Conservation (phyloP, 2,888 invertebrate species). For the Trachelus tabidus region DNA sequence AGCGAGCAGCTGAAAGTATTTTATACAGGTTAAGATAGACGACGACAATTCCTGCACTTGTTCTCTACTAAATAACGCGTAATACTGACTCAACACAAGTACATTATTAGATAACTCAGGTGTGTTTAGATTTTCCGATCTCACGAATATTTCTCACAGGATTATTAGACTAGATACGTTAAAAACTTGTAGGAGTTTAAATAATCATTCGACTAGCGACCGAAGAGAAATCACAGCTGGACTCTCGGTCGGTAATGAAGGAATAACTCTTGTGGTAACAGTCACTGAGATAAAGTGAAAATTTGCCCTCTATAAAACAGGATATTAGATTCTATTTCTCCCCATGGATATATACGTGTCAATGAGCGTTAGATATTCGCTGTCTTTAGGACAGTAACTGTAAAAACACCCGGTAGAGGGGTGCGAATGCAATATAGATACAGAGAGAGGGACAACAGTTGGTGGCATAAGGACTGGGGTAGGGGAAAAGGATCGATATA, state of each 20-base stretch:
- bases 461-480: constrained; percentile 46
- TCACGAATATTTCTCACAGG: background rate
- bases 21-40: background rate
- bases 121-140: background rate
- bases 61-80: background rate
- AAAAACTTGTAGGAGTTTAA: background rate
- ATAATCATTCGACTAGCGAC: background rate
- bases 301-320: background rate
- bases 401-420: constrained; percentile 34
- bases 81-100: background rate
- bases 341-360: background rate
- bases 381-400: constrained; percentile 10
- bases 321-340: background rate
- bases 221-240: background rate
- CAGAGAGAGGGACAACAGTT: constrained; percentile 34
- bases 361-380: background rate
- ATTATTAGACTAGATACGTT: background rate
- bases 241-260: background rate
- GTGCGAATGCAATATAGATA: constrained; percentile 46
- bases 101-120: background rate
- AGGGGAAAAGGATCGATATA: constrained; percentile 49
- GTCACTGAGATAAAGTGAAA: background rate
- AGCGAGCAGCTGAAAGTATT: background rate
- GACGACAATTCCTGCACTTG: background rate
- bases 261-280: background rate